Evolutionary conservation across 2,113 vertebrate species (phyloP), one percentile per base, ranked within the genome.

Genomic region (Cochlearius cochlearius): DNA sequence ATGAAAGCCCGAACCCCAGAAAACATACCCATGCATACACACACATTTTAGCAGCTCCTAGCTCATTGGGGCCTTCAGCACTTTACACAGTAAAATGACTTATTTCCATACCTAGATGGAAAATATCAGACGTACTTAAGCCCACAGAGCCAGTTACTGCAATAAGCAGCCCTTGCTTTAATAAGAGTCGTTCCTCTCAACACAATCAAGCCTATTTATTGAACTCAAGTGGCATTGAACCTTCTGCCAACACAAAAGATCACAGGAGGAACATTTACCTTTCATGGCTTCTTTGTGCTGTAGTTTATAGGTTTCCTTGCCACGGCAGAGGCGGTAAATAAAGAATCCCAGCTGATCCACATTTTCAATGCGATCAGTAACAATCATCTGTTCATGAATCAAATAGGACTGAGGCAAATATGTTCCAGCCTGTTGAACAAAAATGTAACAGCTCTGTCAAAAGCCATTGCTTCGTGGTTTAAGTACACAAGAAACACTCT

Each of bases 321-420:
- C 98, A 5, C 95, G 98, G 96, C 99, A 99, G 38, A 99, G 98
- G 93, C 98, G 99, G 95, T 98, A 98, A 96, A 99, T 99, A 94
- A 99, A 99, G 98, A 98, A 98, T 72, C 99, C 99, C 92, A 99
- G 97, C 93, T 98, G 98, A 75, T 99, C 99, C 38, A 99, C 97
- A 1, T 98, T 99, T 88, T 99, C 98, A 97, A 99, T 98, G 62
- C 98, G 99, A 96, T 99, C 99, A 3, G 99, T 99, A 96, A 99
- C 99, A 15, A 99, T 97, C 99, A 99, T 99, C 97, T 99, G 99
- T 81, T 99, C 99, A 1, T 99, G 99, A 97, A 99, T 97, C 97
- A 99, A 97, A 94, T 98, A 98, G 3, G 99, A 99, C 98, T 99
- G 99, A 25, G 99, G 99, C 98, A 99, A 97, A 93, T 99, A 99